phyloP scores from a whole-genome alignment of 2,113 vertebrate species.

The Colaptes auratus region DNA sequence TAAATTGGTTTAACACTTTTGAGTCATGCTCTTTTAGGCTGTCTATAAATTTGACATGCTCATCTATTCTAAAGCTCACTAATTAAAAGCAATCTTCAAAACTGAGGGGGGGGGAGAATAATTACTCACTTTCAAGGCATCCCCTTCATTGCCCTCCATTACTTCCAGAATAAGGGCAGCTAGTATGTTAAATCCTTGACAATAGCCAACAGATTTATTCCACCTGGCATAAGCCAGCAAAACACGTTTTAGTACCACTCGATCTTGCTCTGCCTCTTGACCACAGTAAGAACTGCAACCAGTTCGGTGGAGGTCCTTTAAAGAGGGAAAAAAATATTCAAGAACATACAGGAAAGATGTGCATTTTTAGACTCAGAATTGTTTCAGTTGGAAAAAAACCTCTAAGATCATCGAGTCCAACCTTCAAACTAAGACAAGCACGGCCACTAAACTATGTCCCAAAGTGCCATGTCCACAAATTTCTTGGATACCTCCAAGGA shows the following conservation, averaged over 20 bases:
- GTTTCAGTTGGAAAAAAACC: too few relatives aligned
- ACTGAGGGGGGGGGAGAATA: not conserved
- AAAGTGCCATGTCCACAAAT: too few relatives aligned
- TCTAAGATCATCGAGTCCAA: too few relatives aligned
- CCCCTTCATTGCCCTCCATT: constrained; percentile 88
- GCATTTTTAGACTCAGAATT: not conserved
- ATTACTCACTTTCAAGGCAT: constrained; percentile 86
- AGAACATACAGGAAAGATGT: not conserved
- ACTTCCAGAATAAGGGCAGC: constrained; percentile 90
- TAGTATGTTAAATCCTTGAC: constrained; percentile 91
- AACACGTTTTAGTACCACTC: constrained; percentile 87
- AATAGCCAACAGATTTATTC: constrained; percentile 91
- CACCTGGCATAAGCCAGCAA: constrained; percentile 88
- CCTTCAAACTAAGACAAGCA: too few relatives aligned
- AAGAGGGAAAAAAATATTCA: not conserved
- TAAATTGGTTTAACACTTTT: not conserved
- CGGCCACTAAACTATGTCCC: too few relatives aligned
- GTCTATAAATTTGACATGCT: not conserved
- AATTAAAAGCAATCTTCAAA: not conserved
- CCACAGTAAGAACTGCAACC: constrained; percentile 91
- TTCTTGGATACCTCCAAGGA: too few relatives aligned
- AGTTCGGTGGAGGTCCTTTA: constrained; percentile 87
- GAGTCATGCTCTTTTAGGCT: not conserved
- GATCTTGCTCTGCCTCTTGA: constrained; percentile 89
- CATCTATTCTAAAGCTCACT: not conserved